Conservation (phyloP, 2,113 vertebrate species). For the Xyrauchen texanus region DNA sequence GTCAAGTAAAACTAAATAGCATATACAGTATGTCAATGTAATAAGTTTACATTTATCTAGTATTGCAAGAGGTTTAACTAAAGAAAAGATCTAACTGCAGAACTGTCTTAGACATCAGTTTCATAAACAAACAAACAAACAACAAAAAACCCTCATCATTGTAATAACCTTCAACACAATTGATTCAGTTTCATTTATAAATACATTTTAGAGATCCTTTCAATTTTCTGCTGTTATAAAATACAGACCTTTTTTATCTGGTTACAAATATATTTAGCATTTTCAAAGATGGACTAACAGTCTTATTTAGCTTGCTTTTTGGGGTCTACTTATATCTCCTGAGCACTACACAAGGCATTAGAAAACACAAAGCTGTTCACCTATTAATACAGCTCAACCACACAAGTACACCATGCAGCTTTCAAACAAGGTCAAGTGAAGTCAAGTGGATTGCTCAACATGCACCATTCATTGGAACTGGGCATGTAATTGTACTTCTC, state of each 20-base stretch:
- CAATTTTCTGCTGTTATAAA: constrained; percentile 60
- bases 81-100: constrained; percentile 25
- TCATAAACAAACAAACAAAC: background rate
- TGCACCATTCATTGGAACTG: background rate
- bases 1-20: constrained; percentile 64
- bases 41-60: constrained; percentile 44
- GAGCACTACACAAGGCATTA: constrained; percentile 55
- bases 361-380: constrained; percentile 25
- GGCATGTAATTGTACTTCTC: background rate
- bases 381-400: constrained; percentile 19
- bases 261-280: constrained; percentile 69
- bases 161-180: constrained; percentile 14
- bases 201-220: constrained; percentile 54
- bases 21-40: too few species aligned
- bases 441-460: background rate
- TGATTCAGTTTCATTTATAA: constrained; percentile 57
- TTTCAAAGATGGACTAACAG: constrained; percentile 67
- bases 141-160: constrained; percentile 12
- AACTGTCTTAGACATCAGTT: background rate
- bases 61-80: constrained; percentile 35
- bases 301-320: constrained; percentile 54
- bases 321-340: constrained; percentile 58
- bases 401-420: constrained; percentile 28
- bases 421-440: constrained; percentile 8
- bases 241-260: constrained; percentile 61